These are phyloP conservation scores for Trachelus troglodyta DNA, from an alignment of 2,888 invertebrate species.

Conservation along the genomic window DNA sequence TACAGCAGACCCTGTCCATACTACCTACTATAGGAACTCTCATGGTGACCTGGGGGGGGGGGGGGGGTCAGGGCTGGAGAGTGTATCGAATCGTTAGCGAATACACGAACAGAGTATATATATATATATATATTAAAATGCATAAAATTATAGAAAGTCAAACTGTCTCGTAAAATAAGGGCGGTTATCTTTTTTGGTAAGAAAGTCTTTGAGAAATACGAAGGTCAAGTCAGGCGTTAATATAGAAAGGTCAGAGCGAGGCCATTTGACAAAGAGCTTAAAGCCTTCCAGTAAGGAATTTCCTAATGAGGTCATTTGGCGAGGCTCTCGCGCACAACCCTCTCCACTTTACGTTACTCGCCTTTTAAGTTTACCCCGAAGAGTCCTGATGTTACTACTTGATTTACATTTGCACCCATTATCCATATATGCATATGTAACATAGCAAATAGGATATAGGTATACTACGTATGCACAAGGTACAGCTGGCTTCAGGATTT, in stretches of 20 bases:
- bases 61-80: neutral
- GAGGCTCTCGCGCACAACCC: slow-evolving; percentile 29
- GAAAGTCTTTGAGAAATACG: neutral
- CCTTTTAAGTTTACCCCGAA: slow-evolving; percentile 35
- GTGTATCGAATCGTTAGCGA: neutral
- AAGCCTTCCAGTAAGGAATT: slow-evolving; percentile 58
- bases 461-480: neutral
- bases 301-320: slow-evolving; percentile 66
- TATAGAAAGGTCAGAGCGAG: slow-evolving; percentile 24
- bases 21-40: neutral
- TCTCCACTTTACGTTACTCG: slow-evolving; percentile 36
- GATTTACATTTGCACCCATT: slow-evolving; percentile 46
- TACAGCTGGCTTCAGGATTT: neutral
- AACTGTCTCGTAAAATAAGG: neutral
- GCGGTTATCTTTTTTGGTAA: neutral
- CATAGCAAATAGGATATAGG: too few relatives aligned
- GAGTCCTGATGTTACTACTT: slow-evolving; percentile 32
- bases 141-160: neutral
- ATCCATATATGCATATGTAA: neutral
- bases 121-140: neutral
- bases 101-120: neutral
- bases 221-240: neutral
- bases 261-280: slow-evolving; percentile 56
- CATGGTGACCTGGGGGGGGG: neutral
- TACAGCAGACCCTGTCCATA: neutral